Base-by-base conservation (phyloP, 1,140 invertebrate genomes). In the Anoplolepis gracilipes region DNA sequence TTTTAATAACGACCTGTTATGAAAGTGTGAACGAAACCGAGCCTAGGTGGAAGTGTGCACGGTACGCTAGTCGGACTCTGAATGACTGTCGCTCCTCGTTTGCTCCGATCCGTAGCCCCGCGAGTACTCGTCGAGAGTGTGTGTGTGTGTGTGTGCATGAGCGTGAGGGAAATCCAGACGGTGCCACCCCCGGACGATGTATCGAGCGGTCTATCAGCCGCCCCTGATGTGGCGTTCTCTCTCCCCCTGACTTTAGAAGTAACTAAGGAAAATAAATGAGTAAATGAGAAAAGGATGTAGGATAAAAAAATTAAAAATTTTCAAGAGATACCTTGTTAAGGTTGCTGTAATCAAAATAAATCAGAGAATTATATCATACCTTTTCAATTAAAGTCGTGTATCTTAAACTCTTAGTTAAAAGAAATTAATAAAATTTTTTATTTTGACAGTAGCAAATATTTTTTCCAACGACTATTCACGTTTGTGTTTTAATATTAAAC, bases 51-150 rank as follows among this genome's bases (percentile, higher is more conserved):
- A 88, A 70, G 77, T 85, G 79, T 57, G 85, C 90, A 49, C 87
- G 81, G 73, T 86, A 85, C 90, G 91, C 65, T 91, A 87, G 90
- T 90, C 91, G 89, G 85, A 90, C 89, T 89, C 87, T 88, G 91
- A 92, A 90, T 91, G 92, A 91, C 70, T 53, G 87, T 77, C 88
- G 88, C 64, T 82, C 79, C 39, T 55, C 70, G 85, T 46, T 46
- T 49, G 59, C 61, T 64, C 75, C 62, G 88, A 59, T 46, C 55
- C 46, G 84, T 69, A 42, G 75, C 61, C 39, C 36, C 55, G 75
- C 67, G 81, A 75, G 87, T 90, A 86, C 78, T 81, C 84, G 86
- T 78, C 85, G 77, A 28, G 46, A 46, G 49, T 62, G 16, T 78
- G 28, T 28, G 28, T 30, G 22, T 7, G 13, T 49, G 25, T 70